phyloP scores from a whole-genome alignment of 2,888 invertebrate species.

The Thymelicus lineola region DNA sequence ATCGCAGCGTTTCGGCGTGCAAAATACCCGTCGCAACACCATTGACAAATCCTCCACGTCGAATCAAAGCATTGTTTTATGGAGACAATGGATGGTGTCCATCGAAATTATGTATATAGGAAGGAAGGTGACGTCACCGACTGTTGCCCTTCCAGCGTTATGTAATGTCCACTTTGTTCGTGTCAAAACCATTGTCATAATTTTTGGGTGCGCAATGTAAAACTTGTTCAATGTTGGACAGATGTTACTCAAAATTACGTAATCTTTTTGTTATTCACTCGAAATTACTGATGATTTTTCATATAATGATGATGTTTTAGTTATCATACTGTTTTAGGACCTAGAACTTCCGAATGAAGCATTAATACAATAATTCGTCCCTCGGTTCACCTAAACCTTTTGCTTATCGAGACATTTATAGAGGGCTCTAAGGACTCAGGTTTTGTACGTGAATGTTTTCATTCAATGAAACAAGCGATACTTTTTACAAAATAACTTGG shows the following conservation, averaged over 20 bases:
- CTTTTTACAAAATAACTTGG: too few relatives aligned
- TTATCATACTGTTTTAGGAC: too few relatives aligned
- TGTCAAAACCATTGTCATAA: constrained; percentile 19
- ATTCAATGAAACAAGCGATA: too few relatives aligned
- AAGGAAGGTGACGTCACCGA: constrained; percentile 61
- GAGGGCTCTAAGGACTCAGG: too few relatives aligned
- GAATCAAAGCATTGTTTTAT: constrained; percentile 67
- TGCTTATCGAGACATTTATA: too few relatives aligned
- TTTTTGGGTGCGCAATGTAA: neutral
- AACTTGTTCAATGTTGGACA: neutral
- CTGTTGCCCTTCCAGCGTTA: constrained; percentile 36
- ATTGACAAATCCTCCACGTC: constrained; percentile 47
- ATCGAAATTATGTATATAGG: constrained; percentile 52
- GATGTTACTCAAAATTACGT: neutral
- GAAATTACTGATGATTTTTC: too few relatives aligned
- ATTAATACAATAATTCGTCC: too few relatives aligned
- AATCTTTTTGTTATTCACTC: neutral
- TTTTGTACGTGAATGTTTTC: too few relatives aligned
- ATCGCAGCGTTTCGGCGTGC: constrained; percentile 20
- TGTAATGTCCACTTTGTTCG: neutral
- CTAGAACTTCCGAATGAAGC: too few relatives aligned
- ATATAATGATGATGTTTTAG: too few relatives aligned
- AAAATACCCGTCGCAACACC: constrained; percentile 38
- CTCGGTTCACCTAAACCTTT: too few relatives aligned
- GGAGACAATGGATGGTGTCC: constrained; percentile 62